Evolutionary conservation across 2,113 vertebrate genomes (phyloP).

Genomic region (Coptodon bakossiorum): DNA sequence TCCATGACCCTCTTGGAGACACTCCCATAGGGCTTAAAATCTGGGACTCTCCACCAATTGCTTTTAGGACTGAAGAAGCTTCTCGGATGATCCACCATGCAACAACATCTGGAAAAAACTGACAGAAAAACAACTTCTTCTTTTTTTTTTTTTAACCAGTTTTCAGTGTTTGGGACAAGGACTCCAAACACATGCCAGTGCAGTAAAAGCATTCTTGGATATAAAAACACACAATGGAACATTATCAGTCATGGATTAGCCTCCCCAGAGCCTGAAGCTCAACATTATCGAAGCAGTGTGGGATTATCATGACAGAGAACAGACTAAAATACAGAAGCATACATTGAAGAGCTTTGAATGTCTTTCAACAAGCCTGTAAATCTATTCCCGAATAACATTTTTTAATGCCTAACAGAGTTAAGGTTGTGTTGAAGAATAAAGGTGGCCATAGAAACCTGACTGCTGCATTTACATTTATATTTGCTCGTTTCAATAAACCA

Average conservation of each 20-base stretch:
- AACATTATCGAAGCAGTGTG: not conserved
- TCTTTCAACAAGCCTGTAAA: not conserved
- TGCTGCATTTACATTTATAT: not conserved
- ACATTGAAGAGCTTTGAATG: not conserved
- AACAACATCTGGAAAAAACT: not conserved
- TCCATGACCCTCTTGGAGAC: not conserved
- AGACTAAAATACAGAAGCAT: not conserved
- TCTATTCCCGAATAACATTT: fast-evolving
- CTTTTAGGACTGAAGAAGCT: not conserved
- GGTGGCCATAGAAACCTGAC: fast-evolving
- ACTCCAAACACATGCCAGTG: not conserved
- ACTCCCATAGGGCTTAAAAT: not conserved
- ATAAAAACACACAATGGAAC: not conserved
- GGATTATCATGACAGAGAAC: not conserved
- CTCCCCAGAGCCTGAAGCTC: not conserved
- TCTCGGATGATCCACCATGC: not conserved
- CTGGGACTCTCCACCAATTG: not conserved
- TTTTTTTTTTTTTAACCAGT: fast-evolving
- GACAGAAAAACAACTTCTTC: not conserved
- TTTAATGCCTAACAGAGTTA: not conserved
- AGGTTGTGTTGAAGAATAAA: not conserved
- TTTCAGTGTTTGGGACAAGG: not conserved
- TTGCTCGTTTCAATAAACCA: not conserved
- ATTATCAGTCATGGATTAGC: not conserved
- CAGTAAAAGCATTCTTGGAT: not conserved